phyloP scores from a whole-genome alignment of 2,113 vertebrate species.

The Poicephalus meyeri region DNA sequence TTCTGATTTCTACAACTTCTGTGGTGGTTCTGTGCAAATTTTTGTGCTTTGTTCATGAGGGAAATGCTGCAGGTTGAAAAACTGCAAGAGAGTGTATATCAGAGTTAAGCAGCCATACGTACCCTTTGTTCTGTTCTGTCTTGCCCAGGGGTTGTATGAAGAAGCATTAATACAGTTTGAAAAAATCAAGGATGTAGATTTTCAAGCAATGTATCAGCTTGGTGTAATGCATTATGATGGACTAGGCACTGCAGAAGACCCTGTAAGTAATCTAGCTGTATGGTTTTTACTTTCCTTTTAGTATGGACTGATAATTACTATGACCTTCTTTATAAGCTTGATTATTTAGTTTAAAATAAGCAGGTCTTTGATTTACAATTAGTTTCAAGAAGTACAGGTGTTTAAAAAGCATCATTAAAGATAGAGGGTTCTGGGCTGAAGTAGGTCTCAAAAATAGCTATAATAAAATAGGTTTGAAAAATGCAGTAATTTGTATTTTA shows the following conservation, averaged over 20 bases:
- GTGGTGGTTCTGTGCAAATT: not conserved
- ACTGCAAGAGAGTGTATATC: too few relatives aligned
- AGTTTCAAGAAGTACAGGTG: not conserved
- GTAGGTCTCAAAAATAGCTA: not conserved
- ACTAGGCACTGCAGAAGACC: constrained; percentile 71
- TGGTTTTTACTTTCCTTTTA: not conserved
- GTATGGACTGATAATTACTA: not conserved
- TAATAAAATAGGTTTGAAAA: not conserved
- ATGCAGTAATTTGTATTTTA: not conserved
- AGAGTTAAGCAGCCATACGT: not conserved
- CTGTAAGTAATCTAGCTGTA: constrained; percentile 68
- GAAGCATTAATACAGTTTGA: constrained; percentile 78
- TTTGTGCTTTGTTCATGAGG: not conserved
- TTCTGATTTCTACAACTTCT: not conserved
- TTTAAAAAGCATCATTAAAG: not conserved
- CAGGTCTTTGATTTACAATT: not conserved
- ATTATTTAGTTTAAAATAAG: not conserved
- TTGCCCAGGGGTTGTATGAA: constrained; percentile 74
- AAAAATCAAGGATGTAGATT: constrained; percentile 76
- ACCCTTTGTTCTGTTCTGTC: not conserved
- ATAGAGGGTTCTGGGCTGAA: not conserved
- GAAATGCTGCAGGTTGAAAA: not conserved
- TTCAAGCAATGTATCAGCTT: constrained; percentile 81
- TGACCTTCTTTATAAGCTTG: not conserved
- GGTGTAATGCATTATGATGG: constrained; percentile 86